Base-by-base conservation (phyloP, 2,113 vertebrate species). In the Esox niger region DNA sequence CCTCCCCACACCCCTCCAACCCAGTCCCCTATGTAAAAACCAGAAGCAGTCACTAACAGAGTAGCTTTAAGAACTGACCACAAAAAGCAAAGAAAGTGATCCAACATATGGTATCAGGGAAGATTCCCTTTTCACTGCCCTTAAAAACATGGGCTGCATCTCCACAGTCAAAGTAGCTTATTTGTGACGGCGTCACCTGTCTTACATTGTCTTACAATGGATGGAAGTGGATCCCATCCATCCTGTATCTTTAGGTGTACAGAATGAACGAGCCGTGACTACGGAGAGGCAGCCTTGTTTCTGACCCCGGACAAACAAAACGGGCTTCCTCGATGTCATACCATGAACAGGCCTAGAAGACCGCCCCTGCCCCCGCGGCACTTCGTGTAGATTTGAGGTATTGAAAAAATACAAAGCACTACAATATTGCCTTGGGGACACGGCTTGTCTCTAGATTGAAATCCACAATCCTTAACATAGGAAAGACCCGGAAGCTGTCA, bases 281-380 rank as follows among this genome's bases (percentile, higher is more conserved):
- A 70, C 29, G 67, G 73, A 76, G 76, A 76, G 55, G 78, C 60
- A 78, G 68, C 78, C 74, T 72, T 68, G 64, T 69, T 63, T 72
- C 20, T 62, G 35, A 75, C 74, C 26, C 7, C 11, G 64, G 62
- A 13, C 11, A 13, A 38, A 15, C n/a, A n/a, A 15, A 2, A 9
- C 10, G 35, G 13, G 13, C 13, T 0, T 15, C 13, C 35, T 13
- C 35, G 10, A 38, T 38, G 35, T 38, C 35, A 38, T 13, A 38
- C 13, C 35, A 38, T 38, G 35, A 13, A 15, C 11, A 13, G 35
- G 35, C 15, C 35, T 13, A 15, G 35, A 38, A 38, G 13, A 9
- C 35, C 11, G 10, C 35, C 13, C 9, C 13, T 38, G 15, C 11
- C 35, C 35, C 35, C 35, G 11, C 3, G 35, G 35, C 13, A 38